Evolutionary conservation across 2,113 vertebrate species (phyloP).

Genomic region (Strigops habroptila): DNA sequence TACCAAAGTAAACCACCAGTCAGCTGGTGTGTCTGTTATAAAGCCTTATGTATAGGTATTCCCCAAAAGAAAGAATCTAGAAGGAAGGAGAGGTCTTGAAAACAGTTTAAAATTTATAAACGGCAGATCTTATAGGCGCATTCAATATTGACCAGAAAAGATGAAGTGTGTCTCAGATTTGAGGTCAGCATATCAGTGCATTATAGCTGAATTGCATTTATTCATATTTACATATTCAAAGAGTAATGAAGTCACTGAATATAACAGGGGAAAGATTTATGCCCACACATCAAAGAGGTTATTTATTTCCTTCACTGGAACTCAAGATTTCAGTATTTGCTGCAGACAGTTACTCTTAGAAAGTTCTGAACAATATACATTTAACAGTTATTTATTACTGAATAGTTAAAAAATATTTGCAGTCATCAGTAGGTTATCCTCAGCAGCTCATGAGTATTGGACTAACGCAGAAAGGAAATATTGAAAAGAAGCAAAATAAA

Average conservation of each 20-base stretch:
- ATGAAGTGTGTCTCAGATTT: background rate
- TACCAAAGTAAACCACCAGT: background rate
- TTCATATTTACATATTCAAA: background rate
- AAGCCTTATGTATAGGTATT: background rate
- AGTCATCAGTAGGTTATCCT: background rate
- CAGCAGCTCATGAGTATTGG: background rate
- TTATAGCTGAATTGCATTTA: background rate
- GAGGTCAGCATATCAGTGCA: background rate
- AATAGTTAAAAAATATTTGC: background rate
- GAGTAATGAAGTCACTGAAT: background rate
- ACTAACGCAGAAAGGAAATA: background rate
- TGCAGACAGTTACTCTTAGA: background rate
- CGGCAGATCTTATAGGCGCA: background rate
- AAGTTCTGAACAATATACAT: background rate
- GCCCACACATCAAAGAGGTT: background rate
- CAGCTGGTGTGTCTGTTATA: background rate
- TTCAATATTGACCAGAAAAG: background rate
- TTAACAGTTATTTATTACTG: background rate
- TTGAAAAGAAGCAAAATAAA: background rate
- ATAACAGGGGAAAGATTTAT: background rate
- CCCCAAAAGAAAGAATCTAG: background rate
- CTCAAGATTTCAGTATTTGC: background rate
- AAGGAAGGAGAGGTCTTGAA: background rate
- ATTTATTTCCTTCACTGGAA: background rate
- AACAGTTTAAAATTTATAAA: background rate